Percentiles rank a stretch among this genome's conserved stretches.
Conservation (phyloP, 1,140 invertebrate species). For the Brachionus sp. region DNA sequence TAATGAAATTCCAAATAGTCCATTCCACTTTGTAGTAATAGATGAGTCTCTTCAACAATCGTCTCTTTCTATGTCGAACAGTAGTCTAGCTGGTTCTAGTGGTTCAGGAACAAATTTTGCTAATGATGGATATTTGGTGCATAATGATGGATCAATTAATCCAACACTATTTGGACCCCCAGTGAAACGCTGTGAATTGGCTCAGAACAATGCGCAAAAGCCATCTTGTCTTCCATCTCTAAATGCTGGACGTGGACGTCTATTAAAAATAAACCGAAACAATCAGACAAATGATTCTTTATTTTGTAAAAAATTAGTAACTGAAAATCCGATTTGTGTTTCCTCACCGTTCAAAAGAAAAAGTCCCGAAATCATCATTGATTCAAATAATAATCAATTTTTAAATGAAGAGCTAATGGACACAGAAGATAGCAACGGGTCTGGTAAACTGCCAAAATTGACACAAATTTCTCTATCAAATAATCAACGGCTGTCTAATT, state of each 20-base stretch:
- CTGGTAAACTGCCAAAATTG: slow-evolving; percentile 1
- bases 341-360: neutral
- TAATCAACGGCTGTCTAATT: neutral
- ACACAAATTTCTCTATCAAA: neutral
- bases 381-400: slow-evolving; percentile 10
- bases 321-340: neutral
- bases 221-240: neutral
- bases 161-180: neutral
- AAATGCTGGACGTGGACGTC: slow-evolving; percentile 14
- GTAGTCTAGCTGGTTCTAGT: neutral
- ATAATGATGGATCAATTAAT: neutral
- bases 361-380: neutral
- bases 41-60: neutral
- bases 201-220: neutral
- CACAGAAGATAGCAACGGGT: neutral
- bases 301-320: neutral
- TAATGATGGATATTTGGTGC: neutral
- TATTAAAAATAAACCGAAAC: neutral
- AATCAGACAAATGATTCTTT: neutral
- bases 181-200: neutral
- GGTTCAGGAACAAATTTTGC: neutral
- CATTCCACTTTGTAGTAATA: slow-evolving; percentile 35
- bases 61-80: neutral
- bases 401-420: neutral
- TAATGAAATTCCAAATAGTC: slow-evolving; percentile 10